Evolutionary conservation across 30 jellyfish, hydroid and myxozoan genomes (phyloP).

Genomic region (Hydractinia symbiolongicarpus): DNA sequence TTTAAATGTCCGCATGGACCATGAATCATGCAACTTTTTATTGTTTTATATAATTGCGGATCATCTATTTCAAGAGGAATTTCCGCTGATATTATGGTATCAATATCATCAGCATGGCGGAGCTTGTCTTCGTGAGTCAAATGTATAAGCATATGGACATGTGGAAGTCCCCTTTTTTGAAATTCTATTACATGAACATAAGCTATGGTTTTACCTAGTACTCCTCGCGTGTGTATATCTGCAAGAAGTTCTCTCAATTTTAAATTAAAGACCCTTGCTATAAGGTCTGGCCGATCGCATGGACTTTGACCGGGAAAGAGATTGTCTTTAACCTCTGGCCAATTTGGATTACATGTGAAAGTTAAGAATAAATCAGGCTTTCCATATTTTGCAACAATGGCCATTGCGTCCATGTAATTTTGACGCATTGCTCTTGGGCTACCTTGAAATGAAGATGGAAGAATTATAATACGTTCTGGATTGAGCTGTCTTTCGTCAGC

Average conservation of each 20-base stretch:
- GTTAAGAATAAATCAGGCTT: background rate
- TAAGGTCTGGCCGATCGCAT: constrained; percentile 46
- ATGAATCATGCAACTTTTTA: constrained; percentile 53
- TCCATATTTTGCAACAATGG: constrained; percentile 34
- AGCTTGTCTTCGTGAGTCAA: constrained; percentile 53
- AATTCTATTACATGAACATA: constrained; percentile 37
- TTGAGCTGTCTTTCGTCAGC: no score
- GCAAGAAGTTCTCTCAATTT: constrained; percentile 14
- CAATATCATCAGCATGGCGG: constrained; percentile 54
- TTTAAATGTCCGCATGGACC: constrained; percentile 69
- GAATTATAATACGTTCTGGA: no score
- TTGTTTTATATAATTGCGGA: constrained; percentile 29
- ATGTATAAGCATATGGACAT: constrained; percentile 51
- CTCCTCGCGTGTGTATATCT: constrained; percentile 27
- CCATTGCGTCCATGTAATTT: constrained; percentile 43
- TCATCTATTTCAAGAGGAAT: constrained; percentile 48
- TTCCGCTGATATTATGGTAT: constrained; percentile 61
- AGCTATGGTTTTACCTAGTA: constrained; percentile 38
- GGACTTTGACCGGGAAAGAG: constrained; percentile 36
- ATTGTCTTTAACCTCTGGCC: no score
- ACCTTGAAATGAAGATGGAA: constrained; percentile 27
- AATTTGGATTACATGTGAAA: no score
- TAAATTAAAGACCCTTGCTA: constrained; percentile 19
- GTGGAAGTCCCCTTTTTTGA: constrained; percentile 64
- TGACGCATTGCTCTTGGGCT: constrained; percentile 36